phyloP scores from a whole-genome alignment of 2,797 vertebrate genomes.

The Gymnothorax javanicus region DNA sequence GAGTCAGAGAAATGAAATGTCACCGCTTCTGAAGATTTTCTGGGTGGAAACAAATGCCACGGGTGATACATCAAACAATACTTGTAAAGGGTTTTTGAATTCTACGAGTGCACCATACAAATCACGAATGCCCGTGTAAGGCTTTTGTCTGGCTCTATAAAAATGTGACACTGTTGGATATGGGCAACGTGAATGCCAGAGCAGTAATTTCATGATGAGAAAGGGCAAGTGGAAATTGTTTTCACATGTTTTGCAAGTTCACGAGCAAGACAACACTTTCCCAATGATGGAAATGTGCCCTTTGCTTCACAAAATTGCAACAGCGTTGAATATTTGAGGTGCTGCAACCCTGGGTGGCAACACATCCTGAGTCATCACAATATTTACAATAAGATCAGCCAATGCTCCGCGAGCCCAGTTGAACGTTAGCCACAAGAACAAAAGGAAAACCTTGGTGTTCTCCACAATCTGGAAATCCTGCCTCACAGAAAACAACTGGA shows the following conservation, averaged over 20 bases:
- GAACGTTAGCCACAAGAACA: background rate
- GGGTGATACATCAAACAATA: background rate
- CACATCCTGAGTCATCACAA: background rate
- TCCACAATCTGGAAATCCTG: background rate
- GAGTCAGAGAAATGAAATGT: background rate
- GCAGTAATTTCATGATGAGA: background rate
- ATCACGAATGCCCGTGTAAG: background rate
- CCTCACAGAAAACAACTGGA: background rate
- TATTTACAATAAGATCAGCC: background rate
- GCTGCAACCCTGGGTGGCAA: background rate
- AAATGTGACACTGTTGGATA: background rate
- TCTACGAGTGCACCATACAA: background rate
- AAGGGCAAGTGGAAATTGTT: background rate
- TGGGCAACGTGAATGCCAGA: background rate
- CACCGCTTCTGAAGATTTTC: background rate
- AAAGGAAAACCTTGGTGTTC: background rate
- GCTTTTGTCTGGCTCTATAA: background rate
- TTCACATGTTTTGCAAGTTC: background rate
- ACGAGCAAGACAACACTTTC: background rate
- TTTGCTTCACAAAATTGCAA: too few relatives aligned
- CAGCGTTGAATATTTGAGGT: background rate
- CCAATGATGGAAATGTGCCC: background rate
- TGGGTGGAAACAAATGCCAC: background rate
- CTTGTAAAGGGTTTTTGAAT: background rate
- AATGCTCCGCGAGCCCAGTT: background rate